phyloP scores from a whole-genome alignment of 2,888 invertebrate species.

The Pterostichus niger region DNA sequence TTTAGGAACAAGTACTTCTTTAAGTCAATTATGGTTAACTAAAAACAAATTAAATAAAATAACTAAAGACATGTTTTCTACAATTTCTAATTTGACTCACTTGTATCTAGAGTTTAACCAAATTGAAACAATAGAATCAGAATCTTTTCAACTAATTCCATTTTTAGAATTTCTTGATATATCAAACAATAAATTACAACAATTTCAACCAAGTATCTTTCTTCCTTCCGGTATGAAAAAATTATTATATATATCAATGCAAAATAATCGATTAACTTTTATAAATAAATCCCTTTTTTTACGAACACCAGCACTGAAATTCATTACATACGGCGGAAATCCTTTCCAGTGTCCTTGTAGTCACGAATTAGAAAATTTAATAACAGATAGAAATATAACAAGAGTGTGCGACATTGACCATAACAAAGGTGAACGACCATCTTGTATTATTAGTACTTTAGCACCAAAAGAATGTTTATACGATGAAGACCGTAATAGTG shows the following conservation, averaged over 20 bases:
- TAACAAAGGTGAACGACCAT: constrained; percentile 7
- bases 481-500: not conserved
- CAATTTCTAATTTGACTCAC: not conserved
- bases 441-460: not conserved
- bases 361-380: not conserved
- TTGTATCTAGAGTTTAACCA: constrained; percentile 18
- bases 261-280: constrained; percentile 24
- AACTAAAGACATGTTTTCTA: not conserved
- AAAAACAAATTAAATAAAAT: constrained; percentile 9
- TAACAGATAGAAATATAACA: not conserved
- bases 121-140: not conserved
- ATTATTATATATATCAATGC: not conserved
- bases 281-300: constrained; percentile 1
- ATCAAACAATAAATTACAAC: constrained; percentile 10
- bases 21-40: constrained; percentile 5
- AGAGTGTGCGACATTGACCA: constrained; percentile 15
- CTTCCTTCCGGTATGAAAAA: not conserved
- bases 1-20: constrained; percentile 10
- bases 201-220: constrained; percentile 18
- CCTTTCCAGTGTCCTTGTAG: constrained; percentile 31
- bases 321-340: constrained; percentile 30
- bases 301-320: not conserved
- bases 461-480: not conserved
- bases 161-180: constrained; percentile 1
- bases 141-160: not conserved